Evolutionary conservation across 2,797 vertebrate genomes (phyloP).

Genomic region (Ceyx erithaca): DNA sequence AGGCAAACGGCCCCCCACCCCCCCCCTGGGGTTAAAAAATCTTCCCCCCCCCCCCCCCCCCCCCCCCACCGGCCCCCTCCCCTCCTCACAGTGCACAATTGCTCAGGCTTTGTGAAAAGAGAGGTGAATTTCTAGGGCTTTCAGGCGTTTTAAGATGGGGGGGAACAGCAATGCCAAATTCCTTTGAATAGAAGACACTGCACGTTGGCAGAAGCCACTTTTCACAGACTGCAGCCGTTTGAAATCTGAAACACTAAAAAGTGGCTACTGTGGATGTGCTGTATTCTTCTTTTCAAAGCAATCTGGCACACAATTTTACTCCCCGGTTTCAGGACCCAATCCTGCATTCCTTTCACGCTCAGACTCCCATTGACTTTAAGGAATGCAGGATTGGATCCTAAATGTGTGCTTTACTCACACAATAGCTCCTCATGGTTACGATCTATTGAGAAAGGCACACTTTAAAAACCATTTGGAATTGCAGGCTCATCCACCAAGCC

Average conservation of each 20-base stretch:
- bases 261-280: slow-evolving; percentile 62
- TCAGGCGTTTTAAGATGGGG: not conserved
- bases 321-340: slow-evolving; percentile 55
- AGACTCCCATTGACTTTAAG: slow-evolving; percentile 69
- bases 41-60: not conserved
- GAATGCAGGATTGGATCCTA: slow-evolving; percentile 67
- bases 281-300: slow-evolving; percentile 69
- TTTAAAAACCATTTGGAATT: slow-evolving; percentile 67
- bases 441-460: slow-evolving; percentile 66
- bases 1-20: too few relatives aligned
- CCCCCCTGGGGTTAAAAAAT: too few relatives aligned
- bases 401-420: slow-evolving; percentile 54
- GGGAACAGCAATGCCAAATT: slow-evolving; percentile 15
- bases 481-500: slow-evolving; percentile 53
- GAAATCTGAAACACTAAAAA: slow-evolving; percentile 70
- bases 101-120: slow-evolving; percentile 23
- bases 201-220: slow-evolving; percentile 67
- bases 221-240: slow-evolving; percentile 47
- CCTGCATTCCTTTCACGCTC: slow-evolving; percentile 69
- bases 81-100: not conserved
- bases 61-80: not conserved
- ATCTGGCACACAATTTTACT: slow-evolving; percentile 62
- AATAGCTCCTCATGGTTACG: slow-evolving; percentile 62
- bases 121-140: slow-evolving; percentile 31
- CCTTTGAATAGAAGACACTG: slow-evolving; percentile 55